Evolutionary conservation across 2,797 vertebrate genomes (phyloP).

Genomic region (Staurois parvus): DNA sequence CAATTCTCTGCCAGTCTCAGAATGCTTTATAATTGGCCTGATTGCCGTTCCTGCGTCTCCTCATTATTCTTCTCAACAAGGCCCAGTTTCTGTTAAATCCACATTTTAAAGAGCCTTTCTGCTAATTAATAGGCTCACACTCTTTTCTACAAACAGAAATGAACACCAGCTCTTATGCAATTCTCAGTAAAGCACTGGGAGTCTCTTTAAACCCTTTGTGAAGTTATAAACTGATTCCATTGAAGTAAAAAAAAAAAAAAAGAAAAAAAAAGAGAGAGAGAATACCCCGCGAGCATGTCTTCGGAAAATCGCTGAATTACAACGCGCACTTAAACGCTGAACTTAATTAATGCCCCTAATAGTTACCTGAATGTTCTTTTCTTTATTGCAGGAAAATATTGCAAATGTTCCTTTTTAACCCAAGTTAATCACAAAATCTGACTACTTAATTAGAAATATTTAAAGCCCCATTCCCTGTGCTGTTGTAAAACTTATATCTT

Average conservation of each 20-base stretch:
- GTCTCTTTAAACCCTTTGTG: constrained; percentile 51
- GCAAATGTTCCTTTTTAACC: constrained; percentile 42
- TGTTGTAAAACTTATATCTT: constrained; percentile 21
- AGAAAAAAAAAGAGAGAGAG: too few relatives aligned
- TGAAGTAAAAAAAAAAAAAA: constrained; percentile 32
- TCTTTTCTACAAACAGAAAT: constrained; percentile 52
- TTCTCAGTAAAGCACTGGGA: constrained; percentile 32
- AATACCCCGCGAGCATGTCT: constrained; percentile 1
- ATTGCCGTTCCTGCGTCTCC: constrained; percentile 53
- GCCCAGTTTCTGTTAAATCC: constrained; percentile 57
- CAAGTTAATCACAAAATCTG: constrained; percentile 51
- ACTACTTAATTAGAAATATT: constrained; percentile 40
- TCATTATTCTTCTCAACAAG: constrained; percentile 57
- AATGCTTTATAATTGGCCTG: constrained; percentile 55
- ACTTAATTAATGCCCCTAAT: constrained; percentile 51
- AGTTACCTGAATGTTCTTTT: constrained; percentile 43
- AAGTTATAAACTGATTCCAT: constrained; percentile 32
- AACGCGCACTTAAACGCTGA: constrained; percentile 22
- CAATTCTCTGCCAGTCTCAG: constrained; percentile 33
- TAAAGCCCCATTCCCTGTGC: constrained; percentile 22
- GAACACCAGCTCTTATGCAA: constrained; percentile 39
- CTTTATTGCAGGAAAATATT: constrained; percentile 36
- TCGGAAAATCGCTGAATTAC: constrained; percentile 24
- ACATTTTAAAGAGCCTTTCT: constrained; percentile 47
- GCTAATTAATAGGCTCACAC: constrained; percentile 56